A percentile compares a stretch with the other conserved stretches of the same genome.
Evolutionary conservation across 2,888 invertebrate species (phyloP).

Genomic region (Dimorphilus gyrociliatus): DNA sequence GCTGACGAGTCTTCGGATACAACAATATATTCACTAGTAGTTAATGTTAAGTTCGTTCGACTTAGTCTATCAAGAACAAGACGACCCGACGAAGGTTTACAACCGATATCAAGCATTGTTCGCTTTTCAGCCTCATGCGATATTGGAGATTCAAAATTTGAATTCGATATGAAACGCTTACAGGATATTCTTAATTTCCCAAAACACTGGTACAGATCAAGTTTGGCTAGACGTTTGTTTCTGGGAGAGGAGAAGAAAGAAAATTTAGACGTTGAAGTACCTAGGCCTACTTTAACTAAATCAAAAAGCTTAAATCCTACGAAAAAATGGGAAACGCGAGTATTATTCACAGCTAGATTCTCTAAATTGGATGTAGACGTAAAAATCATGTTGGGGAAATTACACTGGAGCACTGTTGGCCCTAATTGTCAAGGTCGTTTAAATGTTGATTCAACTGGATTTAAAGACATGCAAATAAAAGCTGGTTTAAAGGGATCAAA

Average conservation of each 20-base stretch:
- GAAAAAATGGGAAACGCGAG: slow-evolving; percentile 93
- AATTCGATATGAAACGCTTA: slow-evolving; percentile 91
- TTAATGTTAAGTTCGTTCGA: no score
- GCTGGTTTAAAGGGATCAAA: slow-evolving; percentile 73
- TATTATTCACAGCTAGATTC: slow-evolving; percentile 86
- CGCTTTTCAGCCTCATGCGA: slow-evolving; percentile 60
- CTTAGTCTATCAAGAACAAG: no score
- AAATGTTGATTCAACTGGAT: slow-evolving; percentile 80
- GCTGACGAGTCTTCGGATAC: no score
- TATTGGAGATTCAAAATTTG: slow-evolving; percentile 70
- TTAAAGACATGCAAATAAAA: slow-evolving; percentile 76
- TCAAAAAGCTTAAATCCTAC: no score
- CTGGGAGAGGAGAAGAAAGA: slow-evolving; percentile 56
- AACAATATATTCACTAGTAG: no score
- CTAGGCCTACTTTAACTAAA: no score
- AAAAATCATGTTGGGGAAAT: no score
- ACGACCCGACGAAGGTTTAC: slow-evolving; percentile 11
- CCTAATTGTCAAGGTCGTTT: slow-evolving; percentile 77
- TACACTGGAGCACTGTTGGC: slow-evolving; percentile 80
- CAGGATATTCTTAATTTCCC: slow-evolving; percentile 94
- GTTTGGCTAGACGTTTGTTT: slow-evolving; percentile 52
- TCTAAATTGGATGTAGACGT: slow-evolving; percentile 88
- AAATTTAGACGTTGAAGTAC: no score
- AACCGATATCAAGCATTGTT: slow-evolving; percentile 10
- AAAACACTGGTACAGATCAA: slow-evolving; percentile 91